Conservation (phyloP, 2,797 vertebrate genomes). For the Nannoperca obscura region DNA sequence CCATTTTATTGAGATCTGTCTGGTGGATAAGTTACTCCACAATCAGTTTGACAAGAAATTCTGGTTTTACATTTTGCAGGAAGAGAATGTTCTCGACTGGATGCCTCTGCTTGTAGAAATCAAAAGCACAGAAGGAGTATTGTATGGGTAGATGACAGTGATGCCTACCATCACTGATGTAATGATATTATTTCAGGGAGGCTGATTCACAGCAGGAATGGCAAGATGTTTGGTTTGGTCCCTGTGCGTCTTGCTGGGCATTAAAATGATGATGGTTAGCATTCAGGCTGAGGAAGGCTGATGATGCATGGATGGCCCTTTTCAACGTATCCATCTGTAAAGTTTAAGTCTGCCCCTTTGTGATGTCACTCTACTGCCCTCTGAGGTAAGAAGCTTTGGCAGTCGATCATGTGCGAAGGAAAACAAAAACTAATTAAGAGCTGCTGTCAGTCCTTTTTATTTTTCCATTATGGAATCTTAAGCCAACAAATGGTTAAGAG, state of each 20-base stretch:
- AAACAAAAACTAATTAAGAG: conserved; percentile 61
- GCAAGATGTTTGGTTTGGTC: conserved; percentile 43
- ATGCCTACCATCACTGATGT: conserved; percentile 60
- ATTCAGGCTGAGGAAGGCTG: conserved; percentile 22
- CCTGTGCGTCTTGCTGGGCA: conserved; percentile 25
- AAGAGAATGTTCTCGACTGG: conserved; percentile 12
- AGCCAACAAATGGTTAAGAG: conserved; percentile 35
- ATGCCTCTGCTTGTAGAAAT: conserved; percentile 25
- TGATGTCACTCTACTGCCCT: conserved; percentile 42
- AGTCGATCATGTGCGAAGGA: conserved; percentile 57
- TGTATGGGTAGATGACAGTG: conserved; percentile 37
- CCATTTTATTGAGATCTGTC: conserved; percentile 22
- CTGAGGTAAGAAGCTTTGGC: conserved; percentile 57
- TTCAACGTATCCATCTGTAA: conserved; percentile 49
- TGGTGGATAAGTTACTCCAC: background rate
- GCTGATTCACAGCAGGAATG: conserved; percentile 62
- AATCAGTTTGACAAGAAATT: conserved; percentile 20
- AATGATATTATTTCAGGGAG: conserved; percentile 67
- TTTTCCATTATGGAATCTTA: conserved; percentile 58
- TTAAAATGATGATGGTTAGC: conserved; percentile 38
- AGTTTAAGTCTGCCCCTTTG: conserved; percentile 41
- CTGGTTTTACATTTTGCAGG: conserved; percentile 13
- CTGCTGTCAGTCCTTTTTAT: conserved; percentile 53
- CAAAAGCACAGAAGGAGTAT: conserved; percentile 35
- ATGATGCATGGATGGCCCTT: conserved; percentile 36